Evolutionary conservation across 64 coral and sea anemone genomes (phyloP), one percentile per base, ranked within the genome.

Genomic region (Acropora yongei): DNA sequence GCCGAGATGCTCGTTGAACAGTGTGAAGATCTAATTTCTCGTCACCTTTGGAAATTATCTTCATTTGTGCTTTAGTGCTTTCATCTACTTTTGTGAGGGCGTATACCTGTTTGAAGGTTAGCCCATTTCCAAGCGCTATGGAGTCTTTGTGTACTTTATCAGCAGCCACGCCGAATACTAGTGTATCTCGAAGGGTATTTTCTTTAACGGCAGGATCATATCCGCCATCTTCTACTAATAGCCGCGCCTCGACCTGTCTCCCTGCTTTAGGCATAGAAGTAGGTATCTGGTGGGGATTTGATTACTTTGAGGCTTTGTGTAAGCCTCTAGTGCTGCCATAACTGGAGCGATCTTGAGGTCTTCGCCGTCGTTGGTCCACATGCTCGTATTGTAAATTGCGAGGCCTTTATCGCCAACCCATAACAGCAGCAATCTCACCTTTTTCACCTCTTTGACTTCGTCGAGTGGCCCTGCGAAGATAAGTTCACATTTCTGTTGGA

Each of bases 401-500:
- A 91, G 73, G 5, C 83, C 89, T 51, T 80, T 91, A 61, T 95
- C 83, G 30, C 89, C 93, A n/a, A 77, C 41, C 93, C 89, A 87
- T 44, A 95, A 47, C 8, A 91, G 44, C 47, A 95, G 75, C 47
- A 91, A 44, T 91, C 83, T 74, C 30, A 30, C 30, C 30, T 30
- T 30, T 30, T 30, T 30, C 30, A 0, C 60, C 58, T 78, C 61
- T 95, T 95, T 41, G 51, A 55, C 51, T 55, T 55, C 10, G 51
- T 55, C 51, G 51, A 55, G 51, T 9, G 51, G 51, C 51, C 89
- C 93, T 6, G 80, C 82, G 55, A 95, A 95, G 17, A 95, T 80
- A 8, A 95, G 75, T 69, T 91, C 58, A 41, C 83, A 91, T 90
- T 95, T 95, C 10, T 91, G 89, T 71, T 95, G 73, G 78, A 91